These are phyloP conservation scores for Synergus laeviventris DNA, from an alignment of 2,888 invertebrate species.

Conservation along the genomic window DNA sequence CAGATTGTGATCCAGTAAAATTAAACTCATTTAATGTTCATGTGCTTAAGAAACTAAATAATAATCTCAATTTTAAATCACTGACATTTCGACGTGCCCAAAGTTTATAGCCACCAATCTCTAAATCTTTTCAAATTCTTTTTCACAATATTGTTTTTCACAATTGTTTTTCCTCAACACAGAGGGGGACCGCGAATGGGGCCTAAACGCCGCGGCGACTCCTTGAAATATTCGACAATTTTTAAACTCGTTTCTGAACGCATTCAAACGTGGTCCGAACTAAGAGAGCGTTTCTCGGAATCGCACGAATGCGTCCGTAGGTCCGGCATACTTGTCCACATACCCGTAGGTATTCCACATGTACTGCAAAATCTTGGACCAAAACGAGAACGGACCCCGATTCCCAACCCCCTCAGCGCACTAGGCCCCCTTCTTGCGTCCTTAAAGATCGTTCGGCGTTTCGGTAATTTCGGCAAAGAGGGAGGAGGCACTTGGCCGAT, in stretches of 20 bases:
- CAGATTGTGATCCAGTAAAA: constrained; percentile 8
- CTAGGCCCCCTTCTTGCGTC: constrained; percentile 41
- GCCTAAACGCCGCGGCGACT: constrained; percentile 39
- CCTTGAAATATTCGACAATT: constrained; percentile 73
- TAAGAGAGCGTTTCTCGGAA: constrained; percentile 49
- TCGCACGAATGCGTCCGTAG: constrained; percentile 35
- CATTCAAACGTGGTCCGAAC: constrained; percentile 52
- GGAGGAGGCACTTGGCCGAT: constrained; percentile 27
- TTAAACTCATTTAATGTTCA: neutral
- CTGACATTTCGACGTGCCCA: neutral
- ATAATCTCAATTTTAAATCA: neutral
- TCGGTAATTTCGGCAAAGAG: constrained; percentile 55
- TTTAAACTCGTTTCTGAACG: constrained; percentile 71
- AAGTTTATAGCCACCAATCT: neutral
- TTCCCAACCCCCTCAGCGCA: neutral
- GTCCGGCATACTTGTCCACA: constrained; percentile 50
- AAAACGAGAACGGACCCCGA: constrained; percentile 51
- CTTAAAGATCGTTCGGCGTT: constrained; percentile 58
- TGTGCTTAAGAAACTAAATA: neutral
- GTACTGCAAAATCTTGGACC: constrained; percentile 56
- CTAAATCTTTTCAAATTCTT: neutral
- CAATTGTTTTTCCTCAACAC: neutral
- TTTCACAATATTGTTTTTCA: neutral
- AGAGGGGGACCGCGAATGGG: constrained; percentile 41
- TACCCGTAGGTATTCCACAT: constrained; percentile 55